Base-by-base conservation (phyloP, 2,113 vertebrate genomes). In the Mus spicilegus region DNA sequence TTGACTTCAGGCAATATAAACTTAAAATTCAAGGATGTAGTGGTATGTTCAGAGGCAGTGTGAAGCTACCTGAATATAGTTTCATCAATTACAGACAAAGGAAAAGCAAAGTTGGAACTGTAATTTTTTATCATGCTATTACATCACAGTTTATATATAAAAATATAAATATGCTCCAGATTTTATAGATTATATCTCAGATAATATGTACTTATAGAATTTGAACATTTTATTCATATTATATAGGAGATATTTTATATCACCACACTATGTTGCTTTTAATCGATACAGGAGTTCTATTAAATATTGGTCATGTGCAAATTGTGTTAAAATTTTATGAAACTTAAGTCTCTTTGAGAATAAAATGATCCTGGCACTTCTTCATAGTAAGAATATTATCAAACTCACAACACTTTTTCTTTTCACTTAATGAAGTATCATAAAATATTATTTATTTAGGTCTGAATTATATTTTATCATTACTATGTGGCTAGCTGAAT, bases 11-110 rank as follows among this genome's bases (percentile, higher is more conserved):
- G 95, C 92, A 90, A 77, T 91, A 96, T 87, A 95, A 97, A 95
- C 95, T 96, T 97, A 97, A 97, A 96, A 97, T 98, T 96, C 95
- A 95, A 97, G 95, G 92, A 95, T 97, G 93, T 87, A 30, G n/a
- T 95, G 26, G 49, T 96, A 75, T 87, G 63, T 16, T 87, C 92
- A 96, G 89, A 90, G 90, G 46, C 95, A 42, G 95, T 94, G 24
- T 95, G 94, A 95, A 46, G 28, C 51, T 94, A 80, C 89, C 26
- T 90, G 94, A 73, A 93, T 93, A 87, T 42, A 97, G 54, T 94
- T 89, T 96, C 56, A 93, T 97, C 94, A 96, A 72, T 20, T 78
- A 81, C 69, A 92, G 91, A 95, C 89, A 97, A 90, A 91, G 39
- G 19, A 76, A 97, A 82, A 95, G 58, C 76, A 91, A 93, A 93